These are phyloP conservation scores for Ericerus pela DNA, from an alignment of 1,140 invertebrate genomes.

Conservation along the genomic window DNA sequence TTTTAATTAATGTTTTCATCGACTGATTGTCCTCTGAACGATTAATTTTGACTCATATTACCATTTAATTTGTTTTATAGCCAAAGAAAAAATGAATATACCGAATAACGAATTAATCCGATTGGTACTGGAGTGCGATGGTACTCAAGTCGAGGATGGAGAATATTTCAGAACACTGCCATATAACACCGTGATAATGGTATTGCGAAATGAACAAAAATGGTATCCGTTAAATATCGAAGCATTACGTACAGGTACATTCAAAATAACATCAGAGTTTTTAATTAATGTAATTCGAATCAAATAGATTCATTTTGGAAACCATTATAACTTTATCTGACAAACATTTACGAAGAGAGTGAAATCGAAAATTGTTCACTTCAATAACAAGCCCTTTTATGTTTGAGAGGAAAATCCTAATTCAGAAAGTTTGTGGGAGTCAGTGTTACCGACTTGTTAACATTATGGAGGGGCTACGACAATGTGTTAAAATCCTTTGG, in stretches of 20 bases:
- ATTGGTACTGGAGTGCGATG: conserved; percentile 82
- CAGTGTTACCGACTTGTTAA: too few relatives aligned
- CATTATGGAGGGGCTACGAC: too few relatives aligned
- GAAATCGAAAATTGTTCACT: too few relatives aligned
- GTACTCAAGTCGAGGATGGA: conserved; percentile 87
- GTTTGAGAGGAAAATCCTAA: too few relatives aligned
- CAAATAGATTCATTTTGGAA: not conserved
- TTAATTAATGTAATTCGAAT: too few relatives aligned
- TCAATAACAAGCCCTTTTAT: too few relatives aligned
- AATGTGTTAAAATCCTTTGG: too few relatives aligned
- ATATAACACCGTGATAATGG: conserved; percentile 74
- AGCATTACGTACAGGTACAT: conserved; percentile 75
- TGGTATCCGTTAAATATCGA: conserved; percentile 83
- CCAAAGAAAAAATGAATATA: conserved; percentile 79
- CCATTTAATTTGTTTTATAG: conserved; percentile 32
- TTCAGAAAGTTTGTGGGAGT: too few relatives aligned
- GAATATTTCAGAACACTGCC: conserved; percentile 82
- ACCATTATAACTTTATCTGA: not conserved
- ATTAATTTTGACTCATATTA: not conserved
- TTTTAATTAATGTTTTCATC: too few relatives aligned
- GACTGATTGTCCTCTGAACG: too few relatives aligned
- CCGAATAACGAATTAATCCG: conserved; percentile 63
- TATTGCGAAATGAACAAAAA: conserved; percentile 71
- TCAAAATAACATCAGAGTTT: not conserved
- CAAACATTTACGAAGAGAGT: too few relatives aligned